Percentiles rank a stretch among this genome's conserved stretches.
Conservation (phyloP, 2,797 vertebrate genomes). For the Typhlichthys subterraneus region DNA sequence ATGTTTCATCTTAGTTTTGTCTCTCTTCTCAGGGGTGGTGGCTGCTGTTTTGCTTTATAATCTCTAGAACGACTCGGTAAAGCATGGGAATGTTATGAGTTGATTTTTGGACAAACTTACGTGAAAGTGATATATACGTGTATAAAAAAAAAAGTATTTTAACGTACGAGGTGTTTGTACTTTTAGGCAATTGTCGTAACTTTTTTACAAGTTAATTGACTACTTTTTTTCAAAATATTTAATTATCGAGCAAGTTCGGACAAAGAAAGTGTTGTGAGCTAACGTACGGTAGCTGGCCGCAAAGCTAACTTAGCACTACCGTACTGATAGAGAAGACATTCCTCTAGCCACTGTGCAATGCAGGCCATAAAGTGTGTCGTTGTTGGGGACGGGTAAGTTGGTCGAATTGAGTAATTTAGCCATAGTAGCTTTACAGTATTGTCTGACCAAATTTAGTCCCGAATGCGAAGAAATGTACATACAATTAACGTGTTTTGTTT, state of each 20-base stretch:
- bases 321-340: constrained; percentile 27
- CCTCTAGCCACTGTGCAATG: constrained; percentile 78
- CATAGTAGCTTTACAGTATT: not conserved
- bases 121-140: constrained; percentile 52
- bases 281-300: constrained; percentile 59
- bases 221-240: constrained; percentile 29
- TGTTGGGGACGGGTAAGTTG: constrained; percentile 94
- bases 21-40: constrained; percentile 71
- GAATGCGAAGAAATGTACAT: too few relatives aligned
- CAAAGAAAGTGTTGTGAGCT: constrained; percentile 62
- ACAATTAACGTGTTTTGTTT: too few relatives aligned
- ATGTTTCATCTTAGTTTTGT: constrained; percentile 44
- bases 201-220: not conserved
- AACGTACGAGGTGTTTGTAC: not conserved
- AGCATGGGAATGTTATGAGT: constrained; percentile 70
- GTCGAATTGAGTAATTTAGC: not conserved
- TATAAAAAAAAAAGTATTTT: constrained; percentile 1
- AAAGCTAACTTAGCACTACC: constrained; percentile 55
- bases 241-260: constrained; percentile 53
- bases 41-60: constrained; percentile 69
- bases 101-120: constrained; percentile 47
- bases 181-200: not conserved
- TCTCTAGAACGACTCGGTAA: constrained; percentile 50
- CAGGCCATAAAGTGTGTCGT: constrained; percentile 99
- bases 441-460: too few relatives aligned